Evolutionary conservation across 2,888 invertebrate genomes (phyloP), one percentile per base, ranked within the genome.

Genomic region (Phymatocera aterrima): DNA sequence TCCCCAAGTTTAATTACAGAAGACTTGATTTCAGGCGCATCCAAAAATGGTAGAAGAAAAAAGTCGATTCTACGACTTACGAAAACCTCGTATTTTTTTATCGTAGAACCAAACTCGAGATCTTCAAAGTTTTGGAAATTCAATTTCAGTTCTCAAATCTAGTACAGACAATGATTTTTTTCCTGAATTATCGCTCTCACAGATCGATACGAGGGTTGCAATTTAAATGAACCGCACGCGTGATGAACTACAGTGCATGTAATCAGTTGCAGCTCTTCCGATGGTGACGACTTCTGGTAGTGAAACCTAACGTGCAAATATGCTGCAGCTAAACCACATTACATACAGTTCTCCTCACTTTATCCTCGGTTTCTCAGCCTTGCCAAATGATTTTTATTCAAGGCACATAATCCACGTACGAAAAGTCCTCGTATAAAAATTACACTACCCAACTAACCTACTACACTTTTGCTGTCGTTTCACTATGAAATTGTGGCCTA

Each of bases 401-500:
- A 72, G 18, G 15, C 72, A 51, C 72, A 72, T 34, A 34, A 72
- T 72, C 34, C 18, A 34, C 4, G 18, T 21, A 21, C 34, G 12
- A 51, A 72, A 72, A 51, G 72, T 72, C 72, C 21, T 72, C 21
- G 21, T 51, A 5, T 51, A 51, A 31, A 31, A 72, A 72, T 18
- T 6, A 54, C 51, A 72, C n/a, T 34, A 43, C 34, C 43, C 48
- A 48, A 48, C 48, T 72, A 51, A 72, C 72, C 72, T 43, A n/a
- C n/a, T n/a, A 72, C 51, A 72, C 72, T 72, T 12, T 72, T 51
- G 18, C 72, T 51, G 48, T 51, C 37, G 51, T 51, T 72, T 43
- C 34, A 12, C 46, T 28, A 46, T 24, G 3, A 46, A 68, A 43
- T n/a, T 28, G 24, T 68, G 68, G 34, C 21, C 43, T 51, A 10